Evolutionary conservation across 1,140 invertebrate genomes (phyloP).

Genomic region (Drosophila orena): DNA sequence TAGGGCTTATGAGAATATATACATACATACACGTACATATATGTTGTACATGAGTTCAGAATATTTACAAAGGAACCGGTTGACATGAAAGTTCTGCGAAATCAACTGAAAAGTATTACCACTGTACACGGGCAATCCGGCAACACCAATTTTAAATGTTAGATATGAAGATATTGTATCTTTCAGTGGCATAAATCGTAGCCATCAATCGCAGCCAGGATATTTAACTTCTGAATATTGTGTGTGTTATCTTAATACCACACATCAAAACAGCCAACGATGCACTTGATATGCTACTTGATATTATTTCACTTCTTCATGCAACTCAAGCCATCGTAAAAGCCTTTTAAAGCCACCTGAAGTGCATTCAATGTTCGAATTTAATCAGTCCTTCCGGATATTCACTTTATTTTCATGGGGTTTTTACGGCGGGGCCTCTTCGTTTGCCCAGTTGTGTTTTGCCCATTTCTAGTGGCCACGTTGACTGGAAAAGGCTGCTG

Average conservation of each 20-base stretch:
- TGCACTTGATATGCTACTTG: too few relatives aligned
- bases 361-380: background rate
- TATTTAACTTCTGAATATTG: too few relatives aligned
- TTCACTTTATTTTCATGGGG: conserved; percentile 1
- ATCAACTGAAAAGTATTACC: conserved; percentile 13
- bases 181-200: too few relatives aligned
- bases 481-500: conserved; percentile 12
- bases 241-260: too few relatives aligned
- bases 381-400: background rate
- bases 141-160: too few relatives aligned
- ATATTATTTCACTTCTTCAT: too few relatives aligned
- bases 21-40: too few relatives aligned
- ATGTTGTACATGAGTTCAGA: conserved; percentile 21
- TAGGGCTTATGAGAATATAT: conserved; percentile 16
- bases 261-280: too few relatives aligned
- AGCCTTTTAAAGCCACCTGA: too few relatives aligned
- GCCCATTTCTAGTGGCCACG: conserved; percentile 50
- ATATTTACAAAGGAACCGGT: conserved; percentile 24
- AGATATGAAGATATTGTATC: background rate
- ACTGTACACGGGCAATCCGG: background rate
- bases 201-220: too few relatives aligned
- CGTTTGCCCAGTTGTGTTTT: conserved; percentile 18
- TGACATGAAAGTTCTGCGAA: conserved; percentile 8
- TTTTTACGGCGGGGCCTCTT: conserved; percentile 3
- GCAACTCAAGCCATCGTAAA: too few relatives aligned